Base-by-base conservation (phyloP, 2,113 vertebrate genomes). In the Sinocyclocheilus grahami region DNA sequence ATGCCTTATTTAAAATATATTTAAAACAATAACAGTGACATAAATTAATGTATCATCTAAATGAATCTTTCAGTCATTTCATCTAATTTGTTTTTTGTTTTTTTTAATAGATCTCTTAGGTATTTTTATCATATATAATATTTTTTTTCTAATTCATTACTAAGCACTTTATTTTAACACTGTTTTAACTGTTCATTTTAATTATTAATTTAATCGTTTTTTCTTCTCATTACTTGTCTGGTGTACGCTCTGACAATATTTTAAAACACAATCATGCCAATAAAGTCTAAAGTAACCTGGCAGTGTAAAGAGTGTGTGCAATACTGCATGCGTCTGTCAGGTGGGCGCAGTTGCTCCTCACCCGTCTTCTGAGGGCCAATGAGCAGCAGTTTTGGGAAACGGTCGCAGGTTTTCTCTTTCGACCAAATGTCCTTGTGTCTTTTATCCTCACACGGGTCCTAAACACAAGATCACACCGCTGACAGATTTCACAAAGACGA, bases 401-500 rank as follows among this genome's bases (percentile, higher is more conserved):
- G 96, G 90, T 99, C 98, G 92, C 98, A 99, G 0, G 97, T 99
- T 95, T 99, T 99, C 94, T 99, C 98, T 94, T 99, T 99, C 86
- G 98, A 99, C 98, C 98, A 99, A 92, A 99, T 99, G 92, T 99
- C 98, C 93, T 98, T 98, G 95, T 99, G 98, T 30, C 98, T 95
- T 92, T 98, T 99, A 93, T 99, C 98, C 91, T 99, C 98, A 55
- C 98, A 99, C 69, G 98, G 98, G 94, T 99, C 97, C 98, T 99
- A 92, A 90, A 95, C 46, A 63, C 71, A 84, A 48, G 4, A 46
- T 6, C 67, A 58, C 55, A 83, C 42, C 7, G 30, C 30, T 69
- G 27, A 69, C 5, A 67, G 63, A 30, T 67, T 30, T 24, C 78
- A 69, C 2, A 37, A 37, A 84, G 33, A 78, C 33, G 63, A 87